Evolutionary conservation across 2,797 vertebrate species (phyloP).

Genomic region (Varecia variegata): DNA sequence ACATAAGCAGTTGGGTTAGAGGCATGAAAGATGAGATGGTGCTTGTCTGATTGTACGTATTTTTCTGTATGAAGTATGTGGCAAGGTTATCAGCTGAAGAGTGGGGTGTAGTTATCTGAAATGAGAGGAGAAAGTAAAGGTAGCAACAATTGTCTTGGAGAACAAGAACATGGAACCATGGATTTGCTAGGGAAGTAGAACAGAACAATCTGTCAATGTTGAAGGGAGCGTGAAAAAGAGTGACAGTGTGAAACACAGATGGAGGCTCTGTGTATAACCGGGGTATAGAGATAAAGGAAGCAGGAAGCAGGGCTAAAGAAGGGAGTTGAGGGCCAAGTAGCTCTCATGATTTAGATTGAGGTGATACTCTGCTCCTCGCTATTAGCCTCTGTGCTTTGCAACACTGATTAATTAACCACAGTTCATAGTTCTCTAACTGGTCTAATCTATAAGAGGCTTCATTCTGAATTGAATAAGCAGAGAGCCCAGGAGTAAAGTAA

Average conservation of each 20-base stretch:
- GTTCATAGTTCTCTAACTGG: background rate
- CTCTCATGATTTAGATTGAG: background rate
- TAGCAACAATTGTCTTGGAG: background rate
- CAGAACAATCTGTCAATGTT: background rate
- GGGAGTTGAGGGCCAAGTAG: background rate
- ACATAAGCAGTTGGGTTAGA: background rate
- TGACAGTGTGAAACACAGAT: background rate
- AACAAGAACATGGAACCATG: background rate
- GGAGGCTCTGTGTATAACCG: accelerated
- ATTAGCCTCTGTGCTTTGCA: background rate
- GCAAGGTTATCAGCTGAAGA: constrained; percentile 32
- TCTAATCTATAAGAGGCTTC: constrained; percentile 7
- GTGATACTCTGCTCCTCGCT: background rate
- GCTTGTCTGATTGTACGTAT: background rate
- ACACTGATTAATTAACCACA: constrained; percentile 36
- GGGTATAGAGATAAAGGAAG: background rate
- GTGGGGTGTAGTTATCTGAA: background rate
- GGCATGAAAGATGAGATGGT: background rate
- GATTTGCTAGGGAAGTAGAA: background rate
- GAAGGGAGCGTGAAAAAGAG: background rate
- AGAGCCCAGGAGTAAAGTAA: background rate
- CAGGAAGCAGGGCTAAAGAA: background rate
- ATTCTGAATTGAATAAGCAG: background rate
- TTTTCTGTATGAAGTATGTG: constrained; percentile 32
- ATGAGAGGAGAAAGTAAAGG: background rate